Evolutionary conservation across 2,797 vertebrate genomes (phyloP).

Genomic region (Lerista edwardsae): DNA sequence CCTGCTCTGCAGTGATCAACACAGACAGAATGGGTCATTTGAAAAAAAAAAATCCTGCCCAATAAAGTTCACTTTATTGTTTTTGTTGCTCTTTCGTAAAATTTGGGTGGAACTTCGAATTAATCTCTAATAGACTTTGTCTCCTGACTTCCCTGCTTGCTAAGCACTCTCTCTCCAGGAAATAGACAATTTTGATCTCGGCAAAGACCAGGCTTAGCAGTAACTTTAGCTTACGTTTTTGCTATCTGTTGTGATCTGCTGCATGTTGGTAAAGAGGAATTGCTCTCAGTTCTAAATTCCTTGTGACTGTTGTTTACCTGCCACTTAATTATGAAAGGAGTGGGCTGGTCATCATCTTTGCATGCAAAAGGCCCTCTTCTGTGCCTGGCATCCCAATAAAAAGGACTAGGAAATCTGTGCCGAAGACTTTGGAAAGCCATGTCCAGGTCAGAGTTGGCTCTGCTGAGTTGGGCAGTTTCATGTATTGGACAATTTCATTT

Average conservation of each 20-base stretch:
- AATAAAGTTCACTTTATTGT: slow-evolving; percentile 59
- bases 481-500: background rate
- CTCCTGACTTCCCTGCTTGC: slow-evolving; percentile 36
- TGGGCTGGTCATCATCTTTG: background rate
- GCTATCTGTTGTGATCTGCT: background rate
- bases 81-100: slow-evolving; percentile 61
- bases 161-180: slow-evolving; percentile 65
- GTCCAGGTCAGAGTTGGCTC: background rate
- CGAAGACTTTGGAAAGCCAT: background rate
- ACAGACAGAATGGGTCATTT: slow-evolving; percentile 32
- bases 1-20: slow-evolving; percentile 33
- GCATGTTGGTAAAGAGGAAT: background rate
- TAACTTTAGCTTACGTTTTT: slow-evolving; percentile 46
- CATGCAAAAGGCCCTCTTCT: background rate
- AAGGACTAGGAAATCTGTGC: background rate
- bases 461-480: background rate
- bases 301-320: background rate
- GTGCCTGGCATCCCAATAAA: background rate
- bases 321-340: slow-evolving; percentile 30
- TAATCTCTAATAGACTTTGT: slow-evolving; percentile 42
- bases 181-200: slow-evolving; percentile 47
- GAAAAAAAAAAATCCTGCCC: slow-evolving; percentile 35
- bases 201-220: slow-evolving; percentile 44
- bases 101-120: slow-evolving; percentile 63
- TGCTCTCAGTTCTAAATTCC: slow-evolving; percentile 27